A percentile compares a stretch with the other conserved stretches of the same genome.
phyloP scores from a whole-genome alignment of 2,797 vertebrate species.

The Lutjanus argentimaculatus region DNA sequence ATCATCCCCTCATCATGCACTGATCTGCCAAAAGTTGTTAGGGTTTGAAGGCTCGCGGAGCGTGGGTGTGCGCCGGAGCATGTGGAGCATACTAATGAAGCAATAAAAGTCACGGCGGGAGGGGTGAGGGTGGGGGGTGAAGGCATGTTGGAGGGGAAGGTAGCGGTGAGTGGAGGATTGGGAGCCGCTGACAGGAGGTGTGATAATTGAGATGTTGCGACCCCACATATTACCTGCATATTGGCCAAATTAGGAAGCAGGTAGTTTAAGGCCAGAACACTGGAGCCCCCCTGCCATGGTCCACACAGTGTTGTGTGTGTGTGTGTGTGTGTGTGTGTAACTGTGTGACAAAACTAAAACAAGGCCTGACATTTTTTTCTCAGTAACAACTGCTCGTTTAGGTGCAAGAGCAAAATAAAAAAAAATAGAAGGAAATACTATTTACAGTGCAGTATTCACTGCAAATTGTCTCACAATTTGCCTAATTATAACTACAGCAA shows the following conservation, averaged over 20 bases:
- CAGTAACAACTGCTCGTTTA: slow-evolving; percentile 24
- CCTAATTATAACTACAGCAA: background rate
- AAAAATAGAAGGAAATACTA: background rate
- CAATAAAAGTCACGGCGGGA: slow-evolving; percentile 95
- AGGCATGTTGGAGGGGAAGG: slow-evolving; percentile 59
- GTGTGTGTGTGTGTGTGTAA: slow-evolving; percentile 30
- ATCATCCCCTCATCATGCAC: slow-evolving; percentile 73
- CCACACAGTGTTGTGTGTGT: slow-evolving; percentile 29
- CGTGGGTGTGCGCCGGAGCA: slow-evolving; percentile 86
- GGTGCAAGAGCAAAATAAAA: background rate
- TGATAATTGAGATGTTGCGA: slow-evolving; percentile 89
- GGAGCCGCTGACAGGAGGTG: slow-evolving; percentile 84
- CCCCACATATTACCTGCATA: slow-evolving; percentile 86
- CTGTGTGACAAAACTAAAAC: slow-evolving; percentile 26
- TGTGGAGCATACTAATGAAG: slow-evolving; percentile 96
- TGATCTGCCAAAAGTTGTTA: slow-evolving; percentile 83
- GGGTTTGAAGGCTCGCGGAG: slow-evolving; percentile 73
- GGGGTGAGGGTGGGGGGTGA: slow-evolving; percentile 71
- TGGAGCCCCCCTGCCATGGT: slow-evolving; percentile 41
- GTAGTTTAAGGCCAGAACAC: slow-evolving; percentile 63
- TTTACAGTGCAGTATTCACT: background rate
- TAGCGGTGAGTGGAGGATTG: slow-evolving; percentile 58
- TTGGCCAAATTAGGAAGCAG: slow-evolving; percentile 68
- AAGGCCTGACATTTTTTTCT: slow-evolving; percentile 30
- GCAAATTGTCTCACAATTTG: background rate